Percentiles rank a stretch among this genome's conserved stretches.
These are phyloP conservation scores for Clitarchus hookeri DNA, from an alignment of 2,888 invertebrate species.

Conservation along the genomic window DNA sequence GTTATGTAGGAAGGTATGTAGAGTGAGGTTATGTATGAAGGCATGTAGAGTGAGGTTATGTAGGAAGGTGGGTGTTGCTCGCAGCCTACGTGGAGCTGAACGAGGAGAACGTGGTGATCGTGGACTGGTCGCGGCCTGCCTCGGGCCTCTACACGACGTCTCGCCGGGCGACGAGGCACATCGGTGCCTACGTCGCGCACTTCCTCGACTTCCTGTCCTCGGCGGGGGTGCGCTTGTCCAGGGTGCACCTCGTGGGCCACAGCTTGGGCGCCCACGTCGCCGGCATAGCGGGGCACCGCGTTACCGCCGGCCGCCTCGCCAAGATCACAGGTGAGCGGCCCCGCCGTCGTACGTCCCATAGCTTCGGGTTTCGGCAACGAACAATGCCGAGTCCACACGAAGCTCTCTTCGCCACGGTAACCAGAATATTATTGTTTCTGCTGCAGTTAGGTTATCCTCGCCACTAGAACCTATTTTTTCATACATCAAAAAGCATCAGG, in stretches of 20 bases:
- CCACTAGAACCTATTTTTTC: too few species aligned
- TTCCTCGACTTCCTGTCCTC: conserved; percentile 27
- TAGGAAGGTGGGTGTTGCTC: not conserved
- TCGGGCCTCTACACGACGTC: conserved; percentile 28
- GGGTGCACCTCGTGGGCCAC: conserved; percentile 30
- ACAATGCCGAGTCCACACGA: too few species aligned
- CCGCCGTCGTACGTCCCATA: too few species aligned
- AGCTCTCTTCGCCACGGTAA: too few species aligned
- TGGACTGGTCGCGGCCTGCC: conserved; percentile 30
- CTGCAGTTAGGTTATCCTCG: too few species aligned
- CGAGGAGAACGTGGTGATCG: conserved; percentile 15
- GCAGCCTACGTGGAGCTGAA: conserved; percentile 15
- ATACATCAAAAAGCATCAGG: too few species aligned
- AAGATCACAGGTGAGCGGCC: conserved; percentile 4
- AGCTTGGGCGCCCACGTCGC: conserved; percentile 36
- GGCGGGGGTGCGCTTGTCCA: conserved; percentile 1
- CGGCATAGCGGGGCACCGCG: conserved; percentile 28
- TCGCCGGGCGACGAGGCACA: not conserved
- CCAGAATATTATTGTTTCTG: too few species aligned
- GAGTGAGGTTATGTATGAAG: too few species aligned
- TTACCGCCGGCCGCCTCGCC: not conserved
- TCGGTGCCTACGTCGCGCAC: conserved; percentile 27
- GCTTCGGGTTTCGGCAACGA: too few species aligned
- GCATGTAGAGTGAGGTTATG: too few species aligned
- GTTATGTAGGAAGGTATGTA: too few species aligned